Conservation (phyloP, 2,797 vertebrate genomes). For the Craterocephalus amniculus region DNA sequence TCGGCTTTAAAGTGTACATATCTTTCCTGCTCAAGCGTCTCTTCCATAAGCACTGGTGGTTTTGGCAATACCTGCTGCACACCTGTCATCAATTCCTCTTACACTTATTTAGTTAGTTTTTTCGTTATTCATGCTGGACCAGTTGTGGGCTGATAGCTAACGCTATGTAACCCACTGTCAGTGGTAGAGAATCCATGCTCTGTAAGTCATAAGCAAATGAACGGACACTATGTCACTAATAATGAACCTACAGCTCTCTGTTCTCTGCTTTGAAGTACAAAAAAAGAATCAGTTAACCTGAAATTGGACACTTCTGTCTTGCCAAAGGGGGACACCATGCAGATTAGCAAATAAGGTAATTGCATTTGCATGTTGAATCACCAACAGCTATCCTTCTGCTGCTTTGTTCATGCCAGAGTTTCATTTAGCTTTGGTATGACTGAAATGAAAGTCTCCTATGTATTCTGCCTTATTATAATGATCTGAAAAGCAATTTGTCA, state of each 20-base stretch:
- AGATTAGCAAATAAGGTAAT: conserved; percentile 70
- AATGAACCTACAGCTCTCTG: conserved; percentile 27
- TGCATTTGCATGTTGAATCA: conserved; percentile 75
- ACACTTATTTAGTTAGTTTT: neutral
- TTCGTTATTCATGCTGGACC: neutral
- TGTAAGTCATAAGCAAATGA: conserved; percentile 6
- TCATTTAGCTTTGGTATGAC: conserved; percentile 37
- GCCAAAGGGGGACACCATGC: conserved; percentile 40
- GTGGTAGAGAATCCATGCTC: neutral
- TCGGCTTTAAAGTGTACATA: no score
- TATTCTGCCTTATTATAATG: neutral
- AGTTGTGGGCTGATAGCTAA: neutral
- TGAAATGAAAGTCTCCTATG: conserved; percentile 17
- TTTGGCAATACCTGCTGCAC: no score
- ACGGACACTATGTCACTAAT: conserved; percentile 40
- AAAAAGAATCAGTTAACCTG: conserved; percentile 42
- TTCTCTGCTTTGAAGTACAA: conserved; percentile 49
- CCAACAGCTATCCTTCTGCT: conserved; percentile 46
- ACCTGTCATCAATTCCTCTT: no score
- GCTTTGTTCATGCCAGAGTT: conserved; percentile 42
- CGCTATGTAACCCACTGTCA: neutral
- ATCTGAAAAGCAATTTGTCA: conserved; percentile 4
- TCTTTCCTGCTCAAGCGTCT: no score
- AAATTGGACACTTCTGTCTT: conserved; percentile 60
- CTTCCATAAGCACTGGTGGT: no score